phyloP scores from a whole-genome alignment of 2,888 invertebrate genomes.

The Lochmaea crataegi region DNA sequence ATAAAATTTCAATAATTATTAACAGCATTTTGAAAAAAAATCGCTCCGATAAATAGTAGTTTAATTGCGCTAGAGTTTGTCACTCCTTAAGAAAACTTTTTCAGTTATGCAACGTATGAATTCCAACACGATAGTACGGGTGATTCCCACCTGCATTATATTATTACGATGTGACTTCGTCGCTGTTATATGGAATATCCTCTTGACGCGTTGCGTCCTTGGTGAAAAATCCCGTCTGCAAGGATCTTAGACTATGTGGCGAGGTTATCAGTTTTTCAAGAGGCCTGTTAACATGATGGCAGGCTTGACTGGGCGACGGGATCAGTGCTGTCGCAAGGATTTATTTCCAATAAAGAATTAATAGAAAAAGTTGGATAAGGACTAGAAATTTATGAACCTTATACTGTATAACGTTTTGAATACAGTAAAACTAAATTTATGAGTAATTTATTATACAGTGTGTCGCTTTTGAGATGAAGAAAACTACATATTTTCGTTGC shows the following conservation, averaged over 20 bases:
- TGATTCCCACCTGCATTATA: conserved; percentile 13
- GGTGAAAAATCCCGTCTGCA: conserved; percentile 42
- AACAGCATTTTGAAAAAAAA: too few species aligned
- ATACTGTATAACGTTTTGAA: too few species aligned
- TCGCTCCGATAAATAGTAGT: not conserved
- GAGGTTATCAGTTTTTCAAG: conserved; percentile 45
- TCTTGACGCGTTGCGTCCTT: conserved; percentile 46
- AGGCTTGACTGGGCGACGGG: conserved; percentile 44
- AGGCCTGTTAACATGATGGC: conserved; percentile 44
- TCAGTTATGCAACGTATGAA: conserved; percentile 1
- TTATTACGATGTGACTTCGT: conserved; percentile 6
- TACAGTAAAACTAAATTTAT: too few species aligned
- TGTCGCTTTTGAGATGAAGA: too few species aligned
- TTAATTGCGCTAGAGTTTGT: not conserved
- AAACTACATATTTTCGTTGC: too few species aligned
- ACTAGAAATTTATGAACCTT: too few species aligned
- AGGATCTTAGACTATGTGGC: conserved; percentile 45
- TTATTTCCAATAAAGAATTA: not conserved
- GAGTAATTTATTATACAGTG: too few species aligned
- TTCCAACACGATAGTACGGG: not conserved
- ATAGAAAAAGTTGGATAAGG: not conserved
- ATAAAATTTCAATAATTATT: too few species aligned
- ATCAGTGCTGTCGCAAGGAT: conserved; percentile 5
- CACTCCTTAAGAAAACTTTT: not conserved
- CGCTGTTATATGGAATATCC: conserved; percentile 30